A percentile compares a stretch with the other conserved stretches of the same genome.
Evolutionary conservation across 1,140 invertebrate genomes (phyloP).

Genomic region (Triops cancriformis): DNA sequence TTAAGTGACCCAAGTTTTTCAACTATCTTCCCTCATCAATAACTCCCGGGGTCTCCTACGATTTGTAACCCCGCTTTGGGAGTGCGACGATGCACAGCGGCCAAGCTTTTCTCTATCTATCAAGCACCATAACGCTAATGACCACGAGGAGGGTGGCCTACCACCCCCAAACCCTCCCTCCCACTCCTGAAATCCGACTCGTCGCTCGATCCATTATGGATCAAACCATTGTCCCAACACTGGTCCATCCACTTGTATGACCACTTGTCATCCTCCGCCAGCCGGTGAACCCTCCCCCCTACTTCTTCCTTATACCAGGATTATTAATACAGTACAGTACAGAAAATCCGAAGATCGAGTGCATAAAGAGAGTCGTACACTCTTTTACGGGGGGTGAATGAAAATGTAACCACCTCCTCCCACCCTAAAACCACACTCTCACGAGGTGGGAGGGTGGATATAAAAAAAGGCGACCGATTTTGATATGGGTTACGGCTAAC

Average conservation of each 20-base stretch:
- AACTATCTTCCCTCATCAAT: not conserved
- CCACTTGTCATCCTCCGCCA: not conserved
- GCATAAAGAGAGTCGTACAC: not conserved
- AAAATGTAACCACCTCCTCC: not conserved
- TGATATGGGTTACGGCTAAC: slow-evolving; percentile 3
- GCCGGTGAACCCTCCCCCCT: not conserved
- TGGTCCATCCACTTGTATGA: not conserved
- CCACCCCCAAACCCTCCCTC: too few relatives aligned
- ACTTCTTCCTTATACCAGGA: not conserved
- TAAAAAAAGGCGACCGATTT: not conserved
- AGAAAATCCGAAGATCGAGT: not conserved
- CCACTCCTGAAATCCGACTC: slow-evolving; percentile 1
- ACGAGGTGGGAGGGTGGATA: not conserved
- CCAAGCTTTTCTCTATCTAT: slow-evolving; percentile 10
- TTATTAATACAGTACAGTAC: not conserved
- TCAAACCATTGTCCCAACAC: not conserved
- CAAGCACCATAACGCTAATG: not conserved
- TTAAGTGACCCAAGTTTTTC: not conserved
- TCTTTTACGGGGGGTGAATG: not conserved
- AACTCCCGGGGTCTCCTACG: not conserved
- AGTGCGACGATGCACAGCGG: not conserved
- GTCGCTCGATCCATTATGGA: not conserved
- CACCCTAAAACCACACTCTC: not conserved
- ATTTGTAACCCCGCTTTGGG: not conserved
- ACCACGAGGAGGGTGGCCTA: not conserved